Conservation (phyloP, 2,797 vertebrate genomes). For the Crypturellus tataupa region DNA sequence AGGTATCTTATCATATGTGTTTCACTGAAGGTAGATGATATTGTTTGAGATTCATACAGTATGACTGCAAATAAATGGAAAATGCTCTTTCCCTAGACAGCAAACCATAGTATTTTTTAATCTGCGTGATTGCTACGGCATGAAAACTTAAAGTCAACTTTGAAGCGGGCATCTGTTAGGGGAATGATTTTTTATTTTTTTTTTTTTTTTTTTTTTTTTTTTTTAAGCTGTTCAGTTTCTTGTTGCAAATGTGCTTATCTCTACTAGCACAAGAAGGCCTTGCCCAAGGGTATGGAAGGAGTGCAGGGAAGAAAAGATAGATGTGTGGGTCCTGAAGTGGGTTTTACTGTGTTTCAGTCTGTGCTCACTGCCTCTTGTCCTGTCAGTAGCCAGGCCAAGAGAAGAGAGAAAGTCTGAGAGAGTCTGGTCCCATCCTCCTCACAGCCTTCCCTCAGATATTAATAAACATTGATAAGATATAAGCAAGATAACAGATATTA, state of each 20-base stretch:
- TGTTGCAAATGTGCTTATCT: neutral
- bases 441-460: neutral
- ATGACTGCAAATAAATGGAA: neutral
- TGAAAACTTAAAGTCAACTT: neutral
- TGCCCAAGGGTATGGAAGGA: neutral
- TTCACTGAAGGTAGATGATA: neutral
- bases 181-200: neutral
- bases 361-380: neutral
- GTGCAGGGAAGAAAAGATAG: neutral
- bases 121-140: neutral
- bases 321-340: neutral
- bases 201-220: neutral
- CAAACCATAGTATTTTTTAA: neutral
- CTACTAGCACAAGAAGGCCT: neutral
- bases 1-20: slow-evolving; percentile 66
- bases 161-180: neutral
- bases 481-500: neutral
- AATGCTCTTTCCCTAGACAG: neutral
- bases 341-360: too few species aligned
- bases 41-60: neutral
- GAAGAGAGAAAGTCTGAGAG: neutral
- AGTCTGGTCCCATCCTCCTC: neutral
- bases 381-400: neutral
- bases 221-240: neutral
- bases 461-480: neutral